Percentiles rank a stretch among this genome's conserved stretches.
Conservation (phyloP, 2,888 invertebrate species). For the Autographa pulchrina region DNA sequence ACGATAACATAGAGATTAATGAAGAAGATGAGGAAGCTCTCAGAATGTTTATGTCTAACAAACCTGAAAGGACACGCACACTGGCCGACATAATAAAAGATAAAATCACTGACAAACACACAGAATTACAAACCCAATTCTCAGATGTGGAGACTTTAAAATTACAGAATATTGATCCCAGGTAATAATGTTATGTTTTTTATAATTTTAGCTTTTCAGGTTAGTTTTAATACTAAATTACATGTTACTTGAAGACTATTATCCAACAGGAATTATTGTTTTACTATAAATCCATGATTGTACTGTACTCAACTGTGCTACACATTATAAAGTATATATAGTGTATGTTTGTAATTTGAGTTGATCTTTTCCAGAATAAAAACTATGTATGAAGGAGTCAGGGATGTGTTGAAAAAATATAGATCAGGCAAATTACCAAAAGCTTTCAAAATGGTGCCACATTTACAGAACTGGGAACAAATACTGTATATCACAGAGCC, state of each 20-base stretch:
- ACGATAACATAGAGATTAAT: slow-evolving; percentile 93
- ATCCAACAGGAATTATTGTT: too few relatives aligned
- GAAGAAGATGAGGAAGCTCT: slow-evolving; percentile 97
- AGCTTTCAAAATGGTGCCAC: slow-evolving; percentile 99
- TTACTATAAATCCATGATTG: too few relatives aligned
- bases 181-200: slow-evolving; percentile 70
- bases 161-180: slow-evolving; percentile 95
- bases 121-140: slow-evolving; percentile 95
- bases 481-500: slow-evolving; percentile 96
- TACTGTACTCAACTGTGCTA: too few relatives aligned
- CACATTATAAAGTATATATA: neutral
- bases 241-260: too few relatives aligned
- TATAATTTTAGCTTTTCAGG: neutral
- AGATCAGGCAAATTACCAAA: slow-evolving; percentile 99
- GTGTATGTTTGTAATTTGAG: neutral
- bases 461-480: slow-evolving; percentile 98
- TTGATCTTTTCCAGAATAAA: slow-evolving; percentile 88
- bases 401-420: slow-evolving; percentile 96
- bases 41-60: slow-evolving; percentile 91
- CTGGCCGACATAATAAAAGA: slow-evolving; percentile 97
- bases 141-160: slow-evolving; percentile 94
- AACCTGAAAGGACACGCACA: slow-evolving; percentile 90
- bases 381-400: slow-evolving; percentile 97
- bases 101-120: slow-evolving; percentile 97
- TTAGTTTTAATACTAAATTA: neutral